phyloP scores from a whole-genome alignment of 1,140 invertebrate species.

The Pseudomyrmex gracilis region DNA sequence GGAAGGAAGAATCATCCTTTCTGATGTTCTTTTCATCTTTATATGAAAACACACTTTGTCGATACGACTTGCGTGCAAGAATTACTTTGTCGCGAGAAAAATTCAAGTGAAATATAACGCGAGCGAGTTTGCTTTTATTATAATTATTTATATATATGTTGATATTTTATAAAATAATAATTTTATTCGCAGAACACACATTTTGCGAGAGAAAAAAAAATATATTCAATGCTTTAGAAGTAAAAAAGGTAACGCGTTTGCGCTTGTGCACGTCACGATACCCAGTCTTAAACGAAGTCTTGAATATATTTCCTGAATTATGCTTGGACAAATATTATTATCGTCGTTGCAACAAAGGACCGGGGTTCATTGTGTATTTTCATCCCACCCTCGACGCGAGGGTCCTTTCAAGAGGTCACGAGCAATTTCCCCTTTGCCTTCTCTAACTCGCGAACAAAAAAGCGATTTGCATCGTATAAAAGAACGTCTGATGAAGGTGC shows the following conservation, averaged over 20 bases:
- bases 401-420: constrained; percentile 63
- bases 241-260: too few species aligned
- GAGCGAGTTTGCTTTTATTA: not conserved
- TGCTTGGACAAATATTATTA: constrained; percentile 69
- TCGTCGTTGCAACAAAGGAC: constrained; percentile 61
- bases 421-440: constrained; percentile 67
- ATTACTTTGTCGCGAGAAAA: not conserved
- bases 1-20: not conserved
- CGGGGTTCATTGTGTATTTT: constrained; percentile 57
- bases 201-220: too few species aligned
- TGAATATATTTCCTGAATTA: constrained; percentile 68
- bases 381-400: constrained; percentile 31
- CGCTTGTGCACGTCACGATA: constrained; percentile 25
- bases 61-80: not conserved
- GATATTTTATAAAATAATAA: too few species aligned
- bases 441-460: constrained; percentile 65
- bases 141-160: constrained; percentile 6
- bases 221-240: too few species aligned
- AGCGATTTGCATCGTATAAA: constrained; percentile 74
- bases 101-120: constrained; percentile 3
- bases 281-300: constrained; percentile 49
- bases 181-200: too few species aligned
- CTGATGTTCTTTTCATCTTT: constrained; percentile 27
- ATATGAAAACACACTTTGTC: constrained; percentile 11
- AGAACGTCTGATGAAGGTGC: constrained; percentile 68